Evolutionary conservation across 2,113 vertebrate species (phyloP), one percentile per base, ranked within the genome.

Genomic region (Trematocara unimaculatum): DNA sequence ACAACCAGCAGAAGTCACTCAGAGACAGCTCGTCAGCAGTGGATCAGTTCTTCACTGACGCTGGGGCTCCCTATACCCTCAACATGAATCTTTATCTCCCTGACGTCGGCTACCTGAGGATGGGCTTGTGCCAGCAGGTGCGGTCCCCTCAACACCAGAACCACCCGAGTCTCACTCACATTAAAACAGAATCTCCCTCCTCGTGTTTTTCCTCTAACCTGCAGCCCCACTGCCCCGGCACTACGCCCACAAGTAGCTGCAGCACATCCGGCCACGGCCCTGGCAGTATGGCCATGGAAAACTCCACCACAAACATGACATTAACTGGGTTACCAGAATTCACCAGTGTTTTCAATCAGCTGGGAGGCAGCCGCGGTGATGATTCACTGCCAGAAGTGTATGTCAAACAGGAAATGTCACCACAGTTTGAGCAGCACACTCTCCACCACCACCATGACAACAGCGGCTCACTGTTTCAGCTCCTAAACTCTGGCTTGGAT

Each of bases 11-110:
- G 78, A 99, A 98, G 54, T 97, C 97, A 56, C 96, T 97, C 88
- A 95, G 98, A 96, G 97, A 98, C 92, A 95, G 96, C 85, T 93
- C 96, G 82, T 98, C 97, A 0, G 96, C 96, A 7, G 95, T 98
- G 94, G 98, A 99, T 93, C 97, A 98, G 93, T 99, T 98, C 94
- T 99, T 99, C 92, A 93, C 95, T 40, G 98, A 98, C 7, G 96
- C 12, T 0, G 92, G 89, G n/a, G 90, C 97, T 83, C 99, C 98
- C 56, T 99, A 99, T 96, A 99, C 98, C 91, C 97, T 99, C 94
- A 99, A 99, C 94, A 99, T 99, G 98, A 99, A 99, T 53, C 96
- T 99, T 91, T 98, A 98, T 95, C 97, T 99, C 55, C 98, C 98
- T 0, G 98, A 99, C 78, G 96, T 98, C 18, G 97, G 97, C 84